These are phyloP conservation scores for Zosterops hypoxanthus DNA, from an alignment of 2,113 vertebrate species.

Conservation along the genomic window DNA sequence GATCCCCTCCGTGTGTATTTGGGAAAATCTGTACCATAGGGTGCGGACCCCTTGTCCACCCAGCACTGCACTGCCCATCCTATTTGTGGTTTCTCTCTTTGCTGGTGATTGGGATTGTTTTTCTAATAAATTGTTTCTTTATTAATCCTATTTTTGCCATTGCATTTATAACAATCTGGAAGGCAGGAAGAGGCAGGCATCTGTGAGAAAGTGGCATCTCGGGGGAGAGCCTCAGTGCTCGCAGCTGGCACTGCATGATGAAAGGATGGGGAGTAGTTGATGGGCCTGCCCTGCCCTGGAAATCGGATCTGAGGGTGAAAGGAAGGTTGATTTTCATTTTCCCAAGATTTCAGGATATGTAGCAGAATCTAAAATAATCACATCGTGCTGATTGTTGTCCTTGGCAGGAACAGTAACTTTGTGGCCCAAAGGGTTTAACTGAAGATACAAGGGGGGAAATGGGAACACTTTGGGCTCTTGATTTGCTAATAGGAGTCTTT, in stretches of 20 bases:
- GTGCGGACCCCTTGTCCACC: no score
- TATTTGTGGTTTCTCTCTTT: no score
- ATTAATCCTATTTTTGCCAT: no score
- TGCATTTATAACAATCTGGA: neutral
- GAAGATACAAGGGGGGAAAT: slow-evolving; percentile 30
- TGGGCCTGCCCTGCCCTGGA: neutral
- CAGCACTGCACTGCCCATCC: no score
- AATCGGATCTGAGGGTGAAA: neutral
- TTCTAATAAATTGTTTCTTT: no score
- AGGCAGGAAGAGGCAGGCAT: neutral
- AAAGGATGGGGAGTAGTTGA: neutral
- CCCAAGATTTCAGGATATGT: neutral
- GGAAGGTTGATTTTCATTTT: neutral
- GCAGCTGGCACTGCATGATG: neutral
- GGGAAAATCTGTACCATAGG: no score
- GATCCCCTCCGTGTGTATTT: no score
- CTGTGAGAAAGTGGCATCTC: slow-evolving; percentile 28
- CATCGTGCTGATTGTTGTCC: neutral
- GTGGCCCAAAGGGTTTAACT: slow-evolving; percentile 30
- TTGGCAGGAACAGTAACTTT: slow-evolving; percentile 47
- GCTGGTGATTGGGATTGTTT: no score
- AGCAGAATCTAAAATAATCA: slow-evolving; percentile 43
- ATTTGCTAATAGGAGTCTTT: slow-evolving; percentile 53
- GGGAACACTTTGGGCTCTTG: slow-evolving; percentile 30
- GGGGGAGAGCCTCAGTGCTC: neutral